Percentiles rank a stretch among this genome's conserved stretches.
Evolutionary conservation across 2,113 vertebrate genomes (phyloP).

Genomic region (Clarias macrocephalus): DNA sequence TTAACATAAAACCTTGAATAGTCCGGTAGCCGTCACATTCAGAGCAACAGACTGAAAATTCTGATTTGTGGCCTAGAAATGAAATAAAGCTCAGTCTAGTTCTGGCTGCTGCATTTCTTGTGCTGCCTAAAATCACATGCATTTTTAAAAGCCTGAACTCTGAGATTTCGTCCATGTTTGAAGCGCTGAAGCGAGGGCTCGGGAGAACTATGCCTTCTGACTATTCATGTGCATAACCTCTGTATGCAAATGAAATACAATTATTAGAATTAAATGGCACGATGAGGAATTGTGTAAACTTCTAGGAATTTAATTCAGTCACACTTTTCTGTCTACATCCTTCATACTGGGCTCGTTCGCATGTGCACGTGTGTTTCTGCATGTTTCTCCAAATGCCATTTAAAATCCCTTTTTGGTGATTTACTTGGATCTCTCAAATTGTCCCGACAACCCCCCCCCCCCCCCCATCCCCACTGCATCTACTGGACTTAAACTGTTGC

Average conservation of each 20-base stretch:
- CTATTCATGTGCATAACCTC: not conserved
- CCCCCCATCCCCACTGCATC: not conserved
- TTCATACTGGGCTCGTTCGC: not conserved
- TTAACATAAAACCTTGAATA: not conserved
- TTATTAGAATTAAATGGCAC: not conserved
- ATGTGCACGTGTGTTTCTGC: not conserved
- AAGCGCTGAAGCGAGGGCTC: not conserved
- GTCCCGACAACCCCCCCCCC: not conserved
- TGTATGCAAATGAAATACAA: not conserved
- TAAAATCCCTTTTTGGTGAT: not conserved
- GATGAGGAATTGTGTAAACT: not conserved
- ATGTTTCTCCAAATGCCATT: not conserved
- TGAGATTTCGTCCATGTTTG: not conserved
- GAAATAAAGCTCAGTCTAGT: not conserved
- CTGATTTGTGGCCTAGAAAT: constrained; percentile 6
- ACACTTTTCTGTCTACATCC: not conserved
- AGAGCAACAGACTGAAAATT: not conserved
- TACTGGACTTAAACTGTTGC: not conserved
- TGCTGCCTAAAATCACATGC: not conserved
- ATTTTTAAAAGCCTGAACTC: not conserved
- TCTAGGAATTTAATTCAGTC: not conserved
- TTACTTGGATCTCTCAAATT: not conserved
- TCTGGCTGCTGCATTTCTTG: not conserved
- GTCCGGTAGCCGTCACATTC: constrained; percentile 11
- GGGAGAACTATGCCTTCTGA: not conserved